Evolutionary conservation across 2,888 invertebrate species (phyloP).

Genomic region (Strigamia crassipes): DNA sequence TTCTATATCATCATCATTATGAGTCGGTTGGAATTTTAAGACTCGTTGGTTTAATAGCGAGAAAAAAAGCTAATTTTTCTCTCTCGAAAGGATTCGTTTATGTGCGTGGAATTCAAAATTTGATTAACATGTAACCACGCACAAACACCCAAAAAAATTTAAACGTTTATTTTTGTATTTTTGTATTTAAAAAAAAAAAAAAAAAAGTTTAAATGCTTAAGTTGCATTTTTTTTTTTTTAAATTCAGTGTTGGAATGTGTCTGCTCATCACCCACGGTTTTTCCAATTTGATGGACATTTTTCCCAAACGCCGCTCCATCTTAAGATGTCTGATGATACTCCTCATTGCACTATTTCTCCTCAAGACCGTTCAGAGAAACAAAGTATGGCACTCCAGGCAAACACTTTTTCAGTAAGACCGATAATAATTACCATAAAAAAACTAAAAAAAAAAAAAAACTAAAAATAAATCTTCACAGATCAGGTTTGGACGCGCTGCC

Average conservation of each 20-base stretch:
- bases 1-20: conserved; percentile 28
- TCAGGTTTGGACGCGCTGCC: conserved; percentile 78
- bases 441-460: conserved; percentile 28
- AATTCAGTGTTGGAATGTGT: conserved; percentile 75
- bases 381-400: conserved; percentile 79
- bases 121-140: background rate
- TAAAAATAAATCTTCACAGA: conserved; percentile 62
- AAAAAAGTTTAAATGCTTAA: background rate
- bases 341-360: conserved; percentile 68
- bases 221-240: conserved; percentile 32
- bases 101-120: conserved; percentile 4
- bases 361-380: conserved; percentile 72
- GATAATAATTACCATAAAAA: conserved; percentile 2
- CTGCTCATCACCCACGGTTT: conserved; percentile 76
- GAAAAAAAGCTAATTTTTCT: background rate
- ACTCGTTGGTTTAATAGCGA: background rate
- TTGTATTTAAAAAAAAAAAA: background rate
- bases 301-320: conserved; percentile 32
- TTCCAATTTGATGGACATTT: conserved; percentile 16
- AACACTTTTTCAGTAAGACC: conserved; percentile 71
- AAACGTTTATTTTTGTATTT: background rate
- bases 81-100: background rate
- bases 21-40: conserved; percentile 28
- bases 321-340: conserved; percentile 54
- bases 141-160: background rate